A percentile compares a stretch with the other conserved stretches of the same genome.
Conservation (phyloP, 1,140 invertebrate genomes). For the Drosophila micromelanica region DNA sequence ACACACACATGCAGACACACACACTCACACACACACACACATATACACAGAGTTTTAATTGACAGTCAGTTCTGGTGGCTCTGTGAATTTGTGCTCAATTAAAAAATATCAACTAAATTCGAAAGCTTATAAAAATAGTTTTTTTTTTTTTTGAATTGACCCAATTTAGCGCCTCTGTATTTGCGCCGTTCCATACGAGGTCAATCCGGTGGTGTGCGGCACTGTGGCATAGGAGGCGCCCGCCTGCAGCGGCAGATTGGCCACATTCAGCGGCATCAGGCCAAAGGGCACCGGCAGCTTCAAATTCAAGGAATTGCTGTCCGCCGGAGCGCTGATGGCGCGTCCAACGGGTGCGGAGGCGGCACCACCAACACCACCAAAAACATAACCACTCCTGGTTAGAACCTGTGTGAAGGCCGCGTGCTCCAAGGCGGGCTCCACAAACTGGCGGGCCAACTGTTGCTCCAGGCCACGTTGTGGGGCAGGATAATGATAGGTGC, state of each 20-base stretch:
- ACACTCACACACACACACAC: slow-evolving; percentile 5
- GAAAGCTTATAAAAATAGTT: slow-evolving; percentile 32
- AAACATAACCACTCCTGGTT: slow-evolving; percentile 71
- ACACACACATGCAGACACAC: slow-evolving; percentile 15
- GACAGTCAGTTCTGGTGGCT: slow-evolving; percentile 18
- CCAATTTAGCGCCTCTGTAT: slow-evolving; percentile 61
- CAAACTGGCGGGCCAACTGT: slow-evolving; percentile 52
- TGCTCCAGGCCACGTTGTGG: slow-evolving; percentile 21
- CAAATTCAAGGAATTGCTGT: slow-evolving; percentile 68
- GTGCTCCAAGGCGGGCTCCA: slow-evolving; percentile 68
- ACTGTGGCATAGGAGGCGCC: slow-evolving; percentile 71
- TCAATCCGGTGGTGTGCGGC: slow-evolving; percentile 67
- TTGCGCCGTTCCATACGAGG: slow-evolving; percentile 75
- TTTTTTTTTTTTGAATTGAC: background rate
- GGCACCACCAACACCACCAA: slow-evolving; percentile 41
- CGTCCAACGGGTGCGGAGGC: slow-evolving; percentile 32
- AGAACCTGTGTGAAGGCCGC: slow-evolving; percentile 75
- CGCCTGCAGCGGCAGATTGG: slow-evolving; percentile 72
- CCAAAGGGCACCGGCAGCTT: slow-evolving; percentile 76
- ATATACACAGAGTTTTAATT: slow-evolving; percentile 6
- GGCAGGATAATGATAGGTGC: slow-evolving; percentile 72
- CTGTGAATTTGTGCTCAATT: background rate
- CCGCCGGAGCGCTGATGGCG: slow-evolving; percentile 32
- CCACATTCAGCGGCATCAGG: slow-evolving; percentile 70
- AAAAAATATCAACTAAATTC: slow-evolving; percentile 9